Evolutionary conservation across 2,888 invertebrate genomes (phyloP), one percentile per base, ranked within the genome.

Genomic region (Leucoptera coffeella): DNA sequence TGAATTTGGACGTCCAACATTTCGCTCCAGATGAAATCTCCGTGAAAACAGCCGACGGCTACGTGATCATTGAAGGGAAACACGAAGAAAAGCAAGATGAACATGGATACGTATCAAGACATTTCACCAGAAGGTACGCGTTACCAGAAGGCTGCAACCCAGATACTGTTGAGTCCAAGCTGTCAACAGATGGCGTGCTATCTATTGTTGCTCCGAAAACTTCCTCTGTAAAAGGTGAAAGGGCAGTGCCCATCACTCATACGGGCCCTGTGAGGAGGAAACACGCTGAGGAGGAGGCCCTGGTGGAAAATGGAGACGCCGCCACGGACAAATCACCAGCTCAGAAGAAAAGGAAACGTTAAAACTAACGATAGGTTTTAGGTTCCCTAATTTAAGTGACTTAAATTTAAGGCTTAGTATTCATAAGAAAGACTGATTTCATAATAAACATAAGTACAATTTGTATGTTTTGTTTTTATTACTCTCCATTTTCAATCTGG

Each of bases 81-180:
- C 89, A 89, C 38, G 84, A 85, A 37, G 87, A 88, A 39, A 79
- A 77, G 35, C 73, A 78, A 29, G 86, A 86, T 35, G 78, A 81
- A 4, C 81, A 85, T 41, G 87, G 87, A 0, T 81, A 61, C 35
- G 74, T 87, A 24, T 79, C 84, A 1, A 71, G 85, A 6, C 82
- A 87, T 34, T 85, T 89, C 38, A 76, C 79, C 12, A 73, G 89
- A 7, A 75, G 82, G 15, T 89, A 88, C 43, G 57, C 76, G 2
- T 47, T 89, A 22, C 89, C 90, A 2, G 77, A 82, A 41, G 82
- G 76, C 1, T 84, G 82, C 29, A 80, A 85, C 34, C 65, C 83
- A 2, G 78, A 78, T 14, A 69, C 76, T 9, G 80, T 89, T 1
- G 74, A 76, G 27, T 86, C 87, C 0, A 79, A 65, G 23, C 45